phyloP scores from a whole-genome alignment of 2,797 vertebrate species.

The Parauchenoglanis punctatus region DNA sequence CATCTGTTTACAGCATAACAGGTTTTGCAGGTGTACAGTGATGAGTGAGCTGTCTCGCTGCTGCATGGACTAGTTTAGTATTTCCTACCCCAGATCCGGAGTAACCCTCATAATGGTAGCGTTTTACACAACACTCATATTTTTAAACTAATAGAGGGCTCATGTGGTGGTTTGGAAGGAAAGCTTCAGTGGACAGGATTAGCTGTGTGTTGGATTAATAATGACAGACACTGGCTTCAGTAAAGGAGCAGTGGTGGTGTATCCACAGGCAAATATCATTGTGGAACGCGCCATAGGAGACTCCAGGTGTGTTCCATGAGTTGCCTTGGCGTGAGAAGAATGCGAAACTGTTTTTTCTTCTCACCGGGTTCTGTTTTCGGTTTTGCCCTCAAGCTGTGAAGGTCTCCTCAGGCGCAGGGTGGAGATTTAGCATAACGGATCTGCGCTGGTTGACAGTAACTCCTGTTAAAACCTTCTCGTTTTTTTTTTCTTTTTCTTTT shows the following conservation, averaged over 20 bases:
- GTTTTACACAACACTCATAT: neutral
- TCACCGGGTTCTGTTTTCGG: slow-evolving; percentile 3
- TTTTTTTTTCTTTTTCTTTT: slow-evolving; percentile 34
- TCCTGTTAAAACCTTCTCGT: slow-evolving; percentile 40
- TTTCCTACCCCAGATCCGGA: neutral
- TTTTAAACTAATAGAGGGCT: neutral
- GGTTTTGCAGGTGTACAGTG: slow-evolving; percentile 15
- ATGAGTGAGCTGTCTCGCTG: neutral
- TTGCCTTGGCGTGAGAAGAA: slow-evolving; percentile 35
- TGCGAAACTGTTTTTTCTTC: slow-evolving; percentile 18
- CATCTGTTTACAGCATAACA: slow-evolving; percentile 5
- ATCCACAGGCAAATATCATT: neutral
- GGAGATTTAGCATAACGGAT: slow-evolving; percentile 52
- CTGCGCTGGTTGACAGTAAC: slow-evolving; percentile 51
- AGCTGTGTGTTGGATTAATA: neutral
- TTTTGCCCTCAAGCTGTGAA: slow-evolving; percentile 25
- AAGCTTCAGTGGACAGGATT: neutral
- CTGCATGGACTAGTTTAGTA: neutral
- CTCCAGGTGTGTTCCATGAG: slow-evolving; percentile 45
- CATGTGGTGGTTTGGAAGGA: neutral
- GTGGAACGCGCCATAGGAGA: slow-evolving; percentile 14
- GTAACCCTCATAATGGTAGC: neutral
- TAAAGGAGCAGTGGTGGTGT: neutral
- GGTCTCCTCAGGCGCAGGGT: slow-evolving; percentile 41
- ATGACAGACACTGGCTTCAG: no score